These are phyloP conservation scores for Eurois occulta DNA, from an alignment of 2,888 invertebrate species.

Conservation along the genomic window DNA sequence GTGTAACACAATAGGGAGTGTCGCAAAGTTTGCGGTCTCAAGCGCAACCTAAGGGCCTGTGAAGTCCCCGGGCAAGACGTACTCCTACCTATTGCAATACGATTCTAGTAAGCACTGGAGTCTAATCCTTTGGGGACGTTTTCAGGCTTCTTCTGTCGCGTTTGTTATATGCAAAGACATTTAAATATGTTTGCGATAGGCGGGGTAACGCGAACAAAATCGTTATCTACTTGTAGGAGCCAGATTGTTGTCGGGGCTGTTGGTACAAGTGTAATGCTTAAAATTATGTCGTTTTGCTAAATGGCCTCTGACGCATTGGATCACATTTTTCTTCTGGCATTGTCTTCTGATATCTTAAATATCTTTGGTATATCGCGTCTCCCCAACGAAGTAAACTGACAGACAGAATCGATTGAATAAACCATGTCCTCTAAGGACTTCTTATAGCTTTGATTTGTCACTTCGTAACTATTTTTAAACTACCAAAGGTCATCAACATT, in stretches of 20 bases:
- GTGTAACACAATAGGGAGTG: constrained; percentile 48
- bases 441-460: neutral
- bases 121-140: constrained; percentile 38
- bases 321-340: neutral
- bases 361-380: neutral
- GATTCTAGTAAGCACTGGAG: constrained; percentile 21
- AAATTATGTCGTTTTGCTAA: neutral
- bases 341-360: neutral
- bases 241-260: neutral
- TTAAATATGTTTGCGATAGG: neutral
- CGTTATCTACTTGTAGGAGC: neutral
- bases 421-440: no score
- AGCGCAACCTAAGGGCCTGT: neutral
- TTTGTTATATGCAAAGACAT: neutral
- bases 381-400: neutral
- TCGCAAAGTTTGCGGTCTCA: constrained; percentile 57
- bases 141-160: constrained; percentile 33
- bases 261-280: neutral
- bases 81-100: constrained; percentile 45
- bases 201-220: neutral
- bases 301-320: neutral
- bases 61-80: constrained; percentile 40
- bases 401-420: neutral
- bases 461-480: neutral
- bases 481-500: neutral